Evolutionary conservation across 2,888 invertebrate genomes (phyloP).

Genomic region (Junonia oenone): DNA sequence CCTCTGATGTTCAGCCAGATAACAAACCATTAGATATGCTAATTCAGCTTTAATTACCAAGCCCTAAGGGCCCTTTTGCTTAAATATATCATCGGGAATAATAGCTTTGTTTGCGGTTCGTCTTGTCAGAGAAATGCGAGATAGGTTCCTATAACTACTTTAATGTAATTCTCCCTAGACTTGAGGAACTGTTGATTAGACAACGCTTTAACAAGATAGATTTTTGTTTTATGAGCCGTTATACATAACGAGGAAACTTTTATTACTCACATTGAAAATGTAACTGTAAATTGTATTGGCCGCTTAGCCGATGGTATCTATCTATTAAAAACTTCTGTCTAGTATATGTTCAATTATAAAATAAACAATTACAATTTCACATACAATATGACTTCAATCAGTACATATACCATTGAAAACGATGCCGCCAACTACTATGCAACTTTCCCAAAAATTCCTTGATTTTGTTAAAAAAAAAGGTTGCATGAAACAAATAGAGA

Average conservation of each 20-base stretch:
- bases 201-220: background rate
- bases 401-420: too few relatives aligned
- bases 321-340: too few relatives aligned
- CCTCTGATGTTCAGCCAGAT: conserved; percentile 42
- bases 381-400: too few relatives aligned
- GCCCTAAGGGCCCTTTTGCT: conserved; percentile 37
- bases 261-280: background rate
- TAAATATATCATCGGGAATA: conserved; percentile 9
- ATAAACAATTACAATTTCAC: too few relatives aligned
- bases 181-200: background rate
- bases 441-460: too few relatives aligned
- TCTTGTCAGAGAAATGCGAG: background rate
- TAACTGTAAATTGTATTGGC: too few relatives aligned
- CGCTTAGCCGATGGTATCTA: too few relatives aligned
- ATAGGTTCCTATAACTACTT: background rate
- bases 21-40: conserved; percentile 39
- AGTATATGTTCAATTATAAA: too few relatives aligned
- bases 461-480: too few relatives aligned
- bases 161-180: background rate
- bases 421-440: too few relatives aligned
- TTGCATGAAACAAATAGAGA: too few relatives aligned
- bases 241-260: background rate
- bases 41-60: conserved; percentile 49
- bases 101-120: background rate
- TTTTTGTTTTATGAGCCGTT: background rate